A percentile compares a stretch with the other conserved stretches of the same genome.
phyloP scores from a whole-genome alignment of 2,113 vertebrate genomes.

The Salvelinus namaycush region DNA sequence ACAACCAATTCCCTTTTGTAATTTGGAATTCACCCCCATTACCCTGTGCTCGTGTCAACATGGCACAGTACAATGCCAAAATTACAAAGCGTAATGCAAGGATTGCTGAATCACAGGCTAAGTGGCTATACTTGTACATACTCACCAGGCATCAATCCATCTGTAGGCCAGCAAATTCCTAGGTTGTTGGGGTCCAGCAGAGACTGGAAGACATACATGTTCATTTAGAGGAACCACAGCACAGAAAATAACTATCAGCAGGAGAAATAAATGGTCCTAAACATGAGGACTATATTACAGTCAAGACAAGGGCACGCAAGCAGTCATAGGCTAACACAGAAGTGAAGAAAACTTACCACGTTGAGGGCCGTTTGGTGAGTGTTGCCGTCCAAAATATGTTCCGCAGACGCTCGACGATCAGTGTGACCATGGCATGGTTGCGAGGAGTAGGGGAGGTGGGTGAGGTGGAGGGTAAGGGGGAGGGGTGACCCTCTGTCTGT shows the following conservation, averaged over 20 bases:
- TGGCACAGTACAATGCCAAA: no score
- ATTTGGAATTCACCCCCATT: no score
- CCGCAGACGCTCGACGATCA: slow-evolving; percentile 82
- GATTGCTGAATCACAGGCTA: not conserved
- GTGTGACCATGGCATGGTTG: slow-evolving; percentile 79
- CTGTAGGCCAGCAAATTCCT: slow-evolving; percentile 68
- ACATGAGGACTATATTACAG: not conserved
- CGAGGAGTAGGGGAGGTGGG: slow-evolving; percentile 14
- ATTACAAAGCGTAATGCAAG: no score
- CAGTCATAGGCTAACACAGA: not conserved
- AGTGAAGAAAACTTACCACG: slow-evolving; percentile 75
- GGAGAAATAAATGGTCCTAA: no score
- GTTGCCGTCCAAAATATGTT: slow-evolving; percentile 83
- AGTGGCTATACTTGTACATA: not conserved
- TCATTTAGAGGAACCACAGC: not conserved
- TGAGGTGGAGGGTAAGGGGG: slow-evolving; percentile 9
- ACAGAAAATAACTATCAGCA: no score
- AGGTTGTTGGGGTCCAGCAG: slow-evolving; percentile 70
- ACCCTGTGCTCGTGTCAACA: no score
- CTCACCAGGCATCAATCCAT: slow-evolving; percentile 84
- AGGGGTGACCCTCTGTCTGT: slow-evolving; percentile 23
- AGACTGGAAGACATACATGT: slow-evolving; percentile 58
- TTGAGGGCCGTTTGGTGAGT: slow-evolving; percentile 77
- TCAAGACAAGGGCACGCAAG: not conserved
- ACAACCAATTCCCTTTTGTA: no score